These are phyloP conservation scores for Artemisiospiza belli DNA, from an alignment of 2,113 vertebrate species.

Conservation along the genomic window DNA sequence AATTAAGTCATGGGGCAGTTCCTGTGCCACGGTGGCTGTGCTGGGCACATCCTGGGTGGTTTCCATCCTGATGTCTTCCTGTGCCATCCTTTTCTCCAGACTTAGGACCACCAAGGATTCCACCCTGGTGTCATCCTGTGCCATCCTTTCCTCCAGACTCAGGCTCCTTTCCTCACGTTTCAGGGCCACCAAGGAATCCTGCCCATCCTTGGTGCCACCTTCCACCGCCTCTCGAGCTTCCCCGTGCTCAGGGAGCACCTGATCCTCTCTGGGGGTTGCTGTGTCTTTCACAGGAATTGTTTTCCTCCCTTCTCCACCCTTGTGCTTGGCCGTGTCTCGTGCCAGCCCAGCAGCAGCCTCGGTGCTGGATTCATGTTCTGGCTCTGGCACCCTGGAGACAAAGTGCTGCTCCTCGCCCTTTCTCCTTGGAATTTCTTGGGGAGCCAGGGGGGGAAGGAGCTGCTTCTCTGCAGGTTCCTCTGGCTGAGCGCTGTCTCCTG, in stretches of 20 bases:
- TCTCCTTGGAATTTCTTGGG: slow-evolving; percentile 10
- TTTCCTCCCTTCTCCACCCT: background rate
- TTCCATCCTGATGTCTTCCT: background rate
- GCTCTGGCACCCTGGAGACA: slow-evolving; percentile 46
- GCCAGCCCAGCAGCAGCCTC: background rate
- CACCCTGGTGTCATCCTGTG: background rate
- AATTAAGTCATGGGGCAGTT: background rate
- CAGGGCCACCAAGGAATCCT: background rate
- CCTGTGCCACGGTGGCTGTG: background rate
- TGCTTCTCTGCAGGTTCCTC: background rate
- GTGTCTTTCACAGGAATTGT: background rate
- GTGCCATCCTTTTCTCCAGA: background rate
- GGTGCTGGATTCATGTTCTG: background rate
- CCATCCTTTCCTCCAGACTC: background rate
- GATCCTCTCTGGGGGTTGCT: background rate
- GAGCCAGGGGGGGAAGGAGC: background rate
- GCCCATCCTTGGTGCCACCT: background rate
- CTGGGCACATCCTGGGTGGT: background rate
- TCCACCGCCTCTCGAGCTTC: background rate
- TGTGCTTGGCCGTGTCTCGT: background rate
- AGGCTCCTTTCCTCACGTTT: background rate
- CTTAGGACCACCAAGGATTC: background rate
- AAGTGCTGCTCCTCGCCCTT: slow-evolving; percentile 12
- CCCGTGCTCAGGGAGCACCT: background rate
- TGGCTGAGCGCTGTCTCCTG: background rate